A percentile compares a stretch with the other conserved stretches of the same genome.
Evolutionary conservation across 2,797 vertebrate species (phyloP).

Genomic region (Tenualosa thibaudeaui): DNA sequence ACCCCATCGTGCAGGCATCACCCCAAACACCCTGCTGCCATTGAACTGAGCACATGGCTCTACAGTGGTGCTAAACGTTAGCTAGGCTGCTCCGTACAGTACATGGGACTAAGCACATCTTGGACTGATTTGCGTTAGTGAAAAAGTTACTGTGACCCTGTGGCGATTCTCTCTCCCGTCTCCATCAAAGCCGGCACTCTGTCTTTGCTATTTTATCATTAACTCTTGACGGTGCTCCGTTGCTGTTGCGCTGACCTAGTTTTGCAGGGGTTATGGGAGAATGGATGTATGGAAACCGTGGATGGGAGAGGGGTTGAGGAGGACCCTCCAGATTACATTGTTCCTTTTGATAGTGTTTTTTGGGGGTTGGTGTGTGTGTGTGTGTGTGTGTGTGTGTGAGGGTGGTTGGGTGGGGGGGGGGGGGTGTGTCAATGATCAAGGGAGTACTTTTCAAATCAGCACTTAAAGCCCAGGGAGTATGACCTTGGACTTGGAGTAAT

Average conservation of each 20-base stretch:
- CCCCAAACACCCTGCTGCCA: neutral
- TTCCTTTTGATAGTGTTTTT: conserved; percentile 30
- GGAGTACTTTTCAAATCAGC: conserved; percentile 20
- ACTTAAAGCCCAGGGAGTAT: neutral
- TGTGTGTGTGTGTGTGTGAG: conserved; percentile 18
- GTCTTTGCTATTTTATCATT: conserved; percentile 26
- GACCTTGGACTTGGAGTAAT: conserved; percentile 36
- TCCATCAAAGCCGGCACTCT: conserved; percentile 13
- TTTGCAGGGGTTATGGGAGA: conserved; percentile 36
- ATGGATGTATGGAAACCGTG: neutral
- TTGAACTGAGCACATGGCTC: neutral
- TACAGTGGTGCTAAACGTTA: neutral
- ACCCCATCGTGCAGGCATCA: neutral
- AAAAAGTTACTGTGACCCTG: conserved; percentile 27
- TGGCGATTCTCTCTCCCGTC: conserved; percentile 22
- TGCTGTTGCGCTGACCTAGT: conserved; percentile 26
- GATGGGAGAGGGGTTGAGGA: neutral
- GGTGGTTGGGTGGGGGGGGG: too few relatives aligned
- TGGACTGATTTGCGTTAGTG: conserved; percentile 27
- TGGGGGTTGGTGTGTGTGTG: neutral
- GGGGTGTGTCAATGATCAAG: conserved; percentile 27
- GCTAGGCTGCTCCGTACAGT: neutral
- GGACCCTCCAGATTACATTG: conserved; percentile 31
- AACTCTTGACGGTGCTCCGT: conserved; percentile 7
- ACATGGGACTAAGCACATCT: neutral